phyloP scores from a whole-genome alignment of 2,113 vertebrate species.

The Muscicapa adusta region DNA sequence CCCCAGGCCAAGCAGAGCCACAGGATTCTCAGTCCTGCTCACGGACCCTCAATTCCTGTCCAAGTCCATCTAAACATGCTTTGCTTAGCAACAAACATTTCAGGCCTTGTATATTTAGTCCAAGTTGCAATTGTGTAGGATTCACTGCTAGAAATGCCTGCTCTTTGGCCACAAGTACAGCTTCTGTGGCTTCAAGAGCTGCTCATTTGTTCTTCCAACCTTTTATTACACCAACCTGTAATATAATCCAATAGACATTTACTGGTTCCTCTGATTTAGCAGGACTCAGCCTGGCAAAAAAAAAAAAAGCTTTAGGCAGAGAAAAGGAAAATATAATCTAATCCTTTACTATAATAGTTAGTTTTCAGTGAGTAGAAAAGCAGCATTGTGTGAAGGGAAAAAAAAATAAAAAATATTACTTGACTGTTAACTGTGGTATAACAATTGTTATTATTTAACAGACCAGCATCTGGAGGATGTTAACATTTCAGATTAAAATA shows the following conservation, averaged over 20 bases:
- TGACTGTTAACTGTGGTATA: neutral
- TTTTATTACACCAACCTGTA: slow-evolving; percentile 59
- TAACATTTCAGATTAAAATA: slow-evolving; percentile 43
- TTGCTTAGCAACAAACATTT: neutral
- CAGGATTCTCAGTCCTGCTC: neutral
- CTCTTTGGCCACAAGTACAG: slow-evolving; percentile 20
- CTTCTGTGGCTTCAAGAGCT: slow-evolving; percentile 39
- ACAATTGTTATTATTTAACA: slow-evolving; percentile 45
- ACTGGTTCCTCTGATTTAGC: slow-evolving; percentile 6
- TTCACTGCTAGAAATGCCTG: slow-evolving; percentile 19
- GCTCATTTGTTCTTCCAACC: slow-evolving; percentile 42
- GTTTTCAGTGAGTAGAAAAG: neutral
- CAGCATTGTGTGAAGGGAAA: neutral
- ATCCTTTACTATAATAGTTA: neutral
- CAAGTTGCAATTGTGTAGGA: neutral
- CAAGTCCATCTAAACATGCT: neutral
- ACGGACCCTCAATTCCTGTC: accelerated
- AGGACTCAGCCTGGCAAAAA: neutral
- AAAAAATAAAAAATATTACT: neutral
- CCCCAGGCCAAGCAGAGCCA: accelerated
- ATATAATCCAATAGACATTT: slow-evolving; percentile 35
- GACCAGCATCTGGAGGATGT: slow-evolving; percentile 24
- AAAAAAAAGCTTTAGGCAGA: neutral
- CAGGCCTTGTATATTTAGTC: neutral
- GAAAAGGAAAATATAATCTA: neutral